Conservation (phyloP, 2,113 vertebrate genomes). For the Campylomormyrus tamandua region DNA sequence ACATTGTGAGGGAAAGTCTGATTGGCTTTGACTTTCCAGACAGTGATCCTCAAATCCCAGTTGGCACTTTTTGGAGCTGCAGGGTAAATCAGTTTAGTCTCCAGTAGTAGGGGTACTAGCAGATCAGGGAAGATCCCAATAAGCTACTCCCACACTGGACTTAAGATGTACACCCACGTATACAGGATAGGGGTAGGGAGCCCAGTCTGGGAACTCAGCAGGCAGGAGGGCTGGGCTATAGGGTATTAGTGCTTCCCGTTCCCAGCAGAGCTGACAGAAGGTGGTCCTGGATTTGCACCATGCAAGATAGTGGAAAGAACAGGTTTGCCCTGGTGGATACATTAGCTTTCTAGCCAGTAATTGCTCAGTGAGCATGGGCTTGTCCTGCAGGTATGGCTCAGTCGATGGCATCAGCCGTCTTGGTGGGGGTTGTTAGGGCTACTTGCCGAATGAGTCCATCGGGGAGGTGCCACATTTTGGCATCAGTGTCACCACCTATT, state of each 20-base stretch:
- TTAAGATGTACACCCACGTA: not conserved
- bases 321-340: not conserved
- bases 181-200: not conserved
- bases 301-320: not conserved
- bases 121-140: not conserved
- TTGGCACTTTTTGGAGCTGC: not conserved
- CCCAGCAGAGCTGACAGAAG: not conserved
- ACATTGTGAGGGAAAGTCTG: not conserved
- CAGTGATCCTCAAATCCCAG: not conserved
- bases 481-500: not conserved
- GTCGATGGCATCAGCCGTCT: not conserved
- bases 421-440: not conserved
- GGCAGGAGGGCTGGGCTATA: no score
- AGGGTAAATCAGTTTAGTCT: not conserved
- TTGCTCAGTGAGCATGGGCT: not conserved
- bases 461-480: not conserved
- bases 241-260: not conserved
- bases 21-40: not conserved
- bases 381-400: not conserved
- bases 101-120: not conserved
- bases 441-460: not conserved
- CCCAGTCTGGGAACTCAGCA: not conserved
- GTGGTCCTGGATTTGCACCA: not conserved
- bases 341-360: not conserved
- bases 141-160: not conserved